These are phyloP conservation scores for Phainopepla nitens DNA, from an alignment of 2,113 vertebrate genomes.

Conservation along the genomic window DNA sequence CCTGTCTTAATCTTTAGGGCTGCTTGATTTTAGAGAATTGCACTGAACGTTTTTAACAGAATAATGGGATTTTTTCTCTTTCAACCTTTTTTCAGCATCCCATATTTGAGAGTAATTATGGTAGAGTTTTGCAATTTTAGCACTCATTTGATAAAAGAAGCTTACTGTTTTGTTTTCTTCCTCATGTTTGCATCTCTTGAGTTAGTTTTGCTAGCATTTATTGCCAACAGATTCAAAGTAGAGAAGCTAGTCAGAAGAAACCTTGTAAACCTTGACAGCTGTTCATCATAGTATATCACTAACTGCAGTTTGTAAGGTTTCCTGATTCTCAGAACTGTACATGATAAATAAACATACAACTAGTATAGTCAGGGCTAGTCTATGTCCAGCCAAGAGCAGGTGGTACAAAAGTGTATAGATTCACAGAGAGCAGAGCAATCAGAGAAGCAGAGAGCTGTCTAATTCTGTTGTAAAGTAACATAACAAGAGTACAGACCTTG, in stretches of 20 bases:
- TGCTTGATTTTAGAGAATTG: not conserved
- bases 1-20: not conserved
- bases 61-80: not conserved
- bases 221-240: not conserved
- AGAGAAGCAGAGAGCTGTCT: not conserved
- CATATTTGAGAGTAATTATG: not conserved
- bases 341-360: not conserved
- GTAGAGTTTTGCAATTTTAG: not conserved
- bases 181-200: not conserved
- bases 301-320: not conserved
- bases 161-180: not conserved
- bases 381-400: not conserved
- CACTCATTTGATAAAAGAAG: not conserved
- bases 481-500: not conserved
- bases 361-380: not conserved
- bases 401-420: not conserved
- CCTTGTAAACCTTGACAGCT: not conserved
- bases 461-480: not conserved
- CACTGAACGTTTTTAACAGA: not conserved
- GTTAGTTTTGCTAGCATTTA: not conserved
- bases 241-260: not conserved
- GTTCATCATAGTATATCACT: not conserved
- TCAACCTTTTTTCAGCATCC: not conserved
- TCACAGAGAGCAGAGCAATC: not conserved
- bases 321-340: not conserved